A percentile compares a stretch with the other conserved stretches of the same genome.
Evolutionary conservation across 2,113 vertebrate species (phyloP).

Genomic region (Phasianus colchicus): DNA sequence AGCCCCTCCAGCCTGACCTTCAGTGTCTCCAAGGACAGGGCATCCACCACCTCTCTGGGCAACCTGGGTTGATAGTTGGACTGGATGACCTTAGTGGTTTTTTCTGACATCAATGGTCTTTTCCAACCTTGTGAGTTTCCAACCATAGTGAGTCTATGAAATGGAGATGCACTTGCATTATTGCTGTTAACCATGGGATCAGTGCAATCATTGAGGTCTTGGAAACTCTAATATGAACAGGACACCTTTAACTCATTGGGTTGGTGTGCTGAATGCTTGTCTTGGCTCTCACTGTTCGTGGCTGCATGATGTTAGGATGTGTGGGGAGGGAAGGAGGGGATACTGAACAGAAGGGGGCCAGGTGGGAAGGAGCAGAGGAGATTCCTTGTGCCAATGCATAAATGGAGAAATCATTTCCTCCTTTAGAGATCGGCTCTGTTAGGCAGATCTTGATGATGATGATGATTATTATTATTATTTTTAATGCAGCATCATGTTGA

Average conservation of each 20-base stretch:
- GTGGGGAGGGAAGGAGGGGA: neutral
- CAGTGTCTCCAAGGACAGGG: too few relatives aligned
- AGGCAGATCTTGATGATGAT: neutral
- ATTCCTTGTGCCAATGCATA: neutral
- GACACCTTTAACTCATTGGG: neutral
- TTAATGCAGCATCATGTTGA: neutral
- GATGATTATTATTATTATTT: too few relatives aligned
- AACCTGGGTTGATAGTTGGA: too few relatives aligned
- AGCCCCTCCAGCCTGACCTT: too few relatives aligned
- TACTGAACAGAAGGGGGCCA: neutral
- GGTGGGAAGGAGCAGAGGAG: neutral
- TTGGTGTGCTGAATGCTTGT: neutral
- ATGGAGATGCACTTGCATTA: neutral
- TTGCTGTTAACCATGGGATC: neutral
- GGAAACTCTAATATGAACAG: neutral
- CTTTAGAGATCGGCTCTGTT: neutral
- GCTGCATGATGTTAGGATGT: neutral
- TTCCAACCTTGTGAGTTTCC: too few relatives aligned
- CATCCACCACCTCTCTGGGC: too few relatives aligned
- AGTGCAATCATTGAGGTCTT: neutral
- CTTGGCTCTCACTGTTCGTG: rapidly evolving
- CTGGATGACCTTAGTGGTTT: too few relatives aligned
- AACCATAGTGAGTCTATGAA: too few relatives aligned
- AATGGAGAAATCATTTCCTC: neutral
- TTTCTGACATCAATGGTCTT: too few relatives aligned